Conservation (phyloP, 2,888 invertebrate species). For the Brachypalpus laphriformis region DNA sequence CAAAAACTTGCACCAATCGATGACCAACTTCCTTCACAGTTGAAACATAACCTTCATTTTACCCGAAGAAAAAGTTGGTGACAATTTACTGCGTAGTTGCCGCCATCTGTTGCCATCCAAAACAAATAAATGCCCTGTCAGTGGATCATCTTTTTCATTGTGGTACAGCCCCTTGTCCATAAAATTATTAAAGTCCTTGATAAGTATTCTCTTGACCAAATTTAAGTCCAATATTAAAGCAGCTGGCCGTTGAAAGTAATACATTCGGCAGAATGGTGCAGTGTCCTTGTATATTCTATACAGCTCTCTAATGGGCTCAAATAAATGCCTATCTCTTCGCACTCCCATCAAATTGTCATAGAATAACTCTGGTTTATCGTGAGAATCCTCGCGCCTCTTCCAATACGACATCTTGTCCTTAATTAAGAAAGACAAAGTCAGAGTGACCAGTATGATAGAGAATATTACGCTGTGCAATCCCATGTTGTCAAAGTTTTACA, state of each 20-base stretch:
- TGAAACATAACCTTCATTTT: constrained; percentile 77
- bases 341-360: background rate
- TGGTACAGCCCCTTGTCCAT: constrained; percentile 79
- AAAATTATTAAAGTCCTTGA: constrained; percentile 78
- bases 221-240: constrained; percentile 79
- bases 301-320: constrained; percentile 74
- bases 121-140: constrained; percentile 81
- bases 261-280: constrained; percentile 80
- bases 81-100: constrained; percentile 77
- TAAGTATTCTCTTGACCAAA: constrained; percentile 77
- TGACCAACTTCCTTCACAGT: constrained; percentile 76
- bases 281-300: constrained; percentile 76
- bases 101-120: constrained; percentile 82
- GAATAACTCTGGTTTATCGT: background rate
- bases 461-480: background rate
- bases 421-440: background rate
- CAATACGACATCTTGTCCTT: constrained; percentile 72
- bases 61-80: constrained; percentile 77
- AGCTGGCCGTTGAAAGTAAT: constrained; percentile 77
- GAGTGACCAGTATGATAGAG: background rate
- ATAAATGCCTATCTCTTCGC: constrained; percentile 75
- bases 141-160: constrained; percentile 79
- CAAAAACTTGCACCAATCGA: constrained; percentile 1
- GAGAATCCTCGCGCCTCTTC: constrained; percentile 75
- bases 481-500: background rate